Evolutionary conservation across 2,888 invertebrate genomes (phyloP), one percentile per base, ranked within the genome.

Genomic region (Amphipoea lucens): DNA sequence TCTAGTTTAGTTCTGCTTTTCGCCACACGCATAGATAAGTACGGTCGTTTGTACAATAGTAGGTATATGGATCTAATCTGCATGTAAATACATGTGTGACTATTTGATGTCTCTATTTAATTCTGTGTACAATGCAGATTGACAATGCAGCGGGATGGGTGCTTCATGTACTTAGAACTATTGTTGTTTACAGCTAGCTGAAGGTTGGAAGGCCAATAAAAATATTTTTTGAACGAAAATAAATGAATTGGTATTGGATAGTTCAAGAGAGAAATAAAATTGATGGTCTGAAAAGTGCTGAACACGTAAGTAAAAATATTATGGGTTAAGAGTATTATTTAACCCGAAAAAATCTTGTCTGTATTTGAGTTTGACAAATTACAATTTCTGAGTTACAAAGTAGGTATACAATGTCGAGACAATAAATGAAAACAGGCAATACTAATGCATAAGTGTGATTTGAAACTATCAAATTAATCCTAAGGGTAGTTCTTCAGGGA

Each of bases 31-130:
- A 78, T n/a, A 70, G 69, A 70, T 83, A 81, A 70, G 71, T 78
- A 9, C 54, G 70, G 70, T 80, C 69, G 67, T 71, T 77, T 60
- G 14, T 23, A 70, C 40, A 70, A 74, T 73, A 42, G 67, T 23
- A 57, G 23, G 57, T 67, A 60, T 57, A 71, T 71, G 48, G 62
- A 83, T 74, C 40, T 74, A 83, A 85, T 85, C 76, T 79, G n/a
- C 76, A 68, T 86, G 76, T 79, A 83, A 76, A 86, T 79, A 79
- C 42, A 75, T 73, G 54, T 66, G 51, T 48, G 20, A 51, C 65
- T 78, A 54, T 86, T 78, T 87, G 69, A 85, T 85, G 85, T 85
- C 87, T 85, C 87, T 87, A 85, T 85, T 87, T 84, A 75, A 36
- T 29, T 83, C 54, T 68, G 60, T 73, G 23, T 42, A 83, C 86